Evolutionary conservation across 2,888 invertebrate genomes (phyloP), one percentile per base, ranked within the genome.

Genomic region (Hirtodrosophila alboralis): DNA sequence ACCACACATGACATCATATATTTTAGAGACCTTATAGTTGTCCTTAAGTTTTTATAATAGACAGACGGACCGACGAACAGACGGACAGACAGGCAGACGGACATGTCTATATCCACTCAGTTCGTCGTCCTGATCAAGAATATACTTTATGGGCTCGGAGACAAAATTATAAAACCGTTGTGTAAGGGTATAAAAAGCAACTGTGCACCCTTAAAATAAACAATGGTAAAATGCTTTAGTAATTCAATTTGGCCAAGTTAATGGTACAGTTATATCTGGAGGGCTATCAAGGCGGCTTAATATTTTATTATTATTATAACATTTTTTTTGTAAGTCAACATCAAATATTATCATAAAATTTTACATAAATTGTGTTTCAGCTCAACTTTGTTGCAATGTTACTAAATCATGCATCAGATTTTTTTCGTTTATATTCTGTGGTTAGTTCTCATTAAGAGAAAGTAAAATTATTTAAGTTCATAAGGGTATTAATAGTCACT

Each of bases 171-270:
- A n/a, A n/a, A n/a, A n/a, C n/a, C n/a, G n/a, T n/a, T n/a, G n/a
- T n/a, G n/a, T n/a, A n/a, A n/a, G n/a, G n/a, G n/a, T n/a, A 18
- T 5, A 4, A 4, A 1, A 13, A 33, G 2, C 7, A 30, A 34
- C 14, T 34, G 16, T 9, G 27, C 64, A 70, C 70, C 69, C 70
- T 69, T 52, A 48, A 49, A 65, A 49, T 60, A 70, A 70, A 70
- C 65, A 70, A 70, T 43, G 48, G 26, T 49, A 49, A 66, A 66
- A 59, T 71, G 61, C 52, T 66, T 66, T 62, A 71, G 66, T 71
- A 71, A 71, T 71, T 71, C 61, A 62, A 71, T 71, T 71, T 71
- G 66, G 61, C 61, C 47, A 71, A 66, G 40, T 52, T 63, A 67
- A 61, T 63, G 45, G 43, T 49, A 48, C 49, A 61, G 38, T 67